Base-by-base conservation (phyloP, 2,797 vertebrate genomes). In the Sparidentex hasta region DNA sequence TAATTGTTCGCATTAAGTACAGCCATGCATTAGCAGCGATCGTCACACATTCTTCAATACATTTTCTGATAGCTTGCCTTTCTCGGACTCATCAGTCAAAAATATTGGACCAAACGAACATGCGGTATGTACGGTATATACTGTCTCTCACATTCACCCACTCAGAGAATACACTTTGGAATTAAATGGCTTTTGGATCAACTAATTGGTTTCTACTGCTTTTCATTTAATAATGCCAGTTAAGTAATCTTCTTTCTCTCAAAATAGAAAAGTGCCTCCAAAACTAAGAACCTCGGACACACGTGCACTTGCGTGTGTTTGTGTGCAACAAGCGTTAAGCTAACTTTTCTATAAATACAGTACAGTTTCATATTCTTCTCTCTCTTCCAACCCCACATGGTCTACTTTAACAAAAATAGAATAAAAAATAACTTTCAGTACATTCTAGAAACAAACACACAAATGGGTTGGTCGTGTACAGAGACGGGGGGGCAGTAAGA, bases 21-120 rank as follows among this genome's bases (percentile, higher is more conserved):
- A 93, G 90, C 86, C 92, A 93, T 94, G 94, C 94, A 80, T 83
- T 92, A 93, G 92, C 94, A 94, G 90, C 91, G 62, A 68, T 90
- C 73, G 21, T 86, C 85, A 87, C 88, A 91, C 87, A 84, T 88
- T 90, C 87, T 27, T 69, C 27, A 0, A 68, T 72, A 84, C 79
- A 41, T 83, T 58, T 83, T 59, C 75, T 59, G 69, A 61, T 80
- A 88, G 85, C 83, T 85, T 77, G 75, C 78, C 81, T 82, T 81
- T 70, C 71, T 80, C 27, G 41, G 76, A 21, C 70, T 52, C 54
- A 78, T 79, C 77, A 83, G 83, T 88, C 81, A 83, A 75, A 38
- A 82, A 78, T 41, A 74, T 69, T 80, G 68, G 66, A 80, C 81
- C 81, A 66, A 72, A 78, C 33, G 43, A 65, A 85, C 82, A 80